Evolutionary conservation across 2,113 vertebrate species (phyloP), one percentile per base, ranked within the genome.

Genomic region (Procavia capensis): DNA sequence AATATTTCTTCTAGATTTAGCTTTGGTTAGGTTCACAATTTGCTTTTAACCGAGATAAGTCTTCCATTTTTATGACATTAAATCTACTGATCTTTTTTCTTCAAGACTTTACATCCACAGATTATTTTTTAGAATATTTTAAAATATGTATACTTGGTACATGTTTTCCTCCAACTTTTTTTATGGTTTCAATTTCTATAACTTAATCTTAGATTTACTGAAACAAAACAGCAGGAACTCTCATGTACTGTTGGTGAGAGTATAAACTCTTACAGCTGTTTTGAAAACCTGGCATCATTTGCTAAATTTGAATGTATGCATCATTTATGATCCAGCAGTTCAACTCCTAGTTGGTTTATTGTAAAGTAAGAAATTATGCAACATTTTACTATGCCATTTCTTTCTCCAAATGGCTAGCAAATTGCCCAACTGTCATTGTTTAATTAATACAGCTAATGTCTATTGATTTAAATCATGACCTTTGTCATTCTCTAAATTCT

Each of bases 401-500:
- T 84, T 25, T 5, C 13, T 17, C 25, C 39, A 75, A 79, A 13
- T 63, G 29, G 3, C 1, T 74, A 74, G 3, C 34, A 78, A 36
- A 41, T 66, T 90, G 43, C 76, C 24, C 29, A 90, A 64, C 34
- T 59, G 72, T 41, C 22, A 79, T 82, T 68, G 76, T n/a, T 80
- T 11, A 22, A 31, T 80, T 47, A 68, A 54, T 41, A 84, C 11
- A 83, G 80, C 11, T 90, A 54, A 61, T 90, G 1, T 87, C 22
- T 79, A 43, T 2, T 29, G 14, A 82, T 76, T 93, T 93, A 14
- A 96, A 66, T 94, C 11, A 43, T 74, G 1, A 76, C 54, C 39
- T 47, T 70, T 96, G 3, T 43, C 74, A 85, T 91, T 94, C 5
- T 78, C 41, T 78, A 82, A 61, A 74, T 91, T 94, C 25, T 7